Evolutionary conservation across 30 jellyfish, hydroid and myxozoan species (phyloP), one percentile per base, ranked within the genome.

Genomic region (Pelagia noctiluca): DNA sequence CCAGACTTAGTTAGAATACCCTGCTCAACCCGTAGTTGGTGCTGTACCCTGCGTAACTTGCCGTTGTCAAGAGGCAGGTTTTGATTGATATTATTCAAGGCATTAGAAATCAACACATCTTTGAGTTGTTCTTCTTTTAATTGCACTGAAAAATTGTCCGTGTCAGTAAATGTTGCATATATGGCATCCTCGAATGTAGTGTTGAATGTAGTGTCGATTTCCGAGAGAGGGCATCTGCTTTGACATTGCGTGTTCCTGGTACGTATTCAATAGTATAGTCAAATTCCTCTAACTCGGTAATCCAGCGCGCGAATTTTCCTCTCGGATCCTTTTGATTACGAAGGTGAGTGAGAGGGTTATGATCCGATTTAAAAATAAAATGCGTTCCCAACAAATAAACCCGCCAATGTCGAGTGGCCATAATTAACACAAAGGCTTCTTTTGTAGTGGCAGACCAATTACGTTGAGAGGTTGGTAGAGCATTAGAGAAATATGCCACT

Each of bases 1-100:
- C 88, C 88, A 16, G 88, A 76, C 38, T 50, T 76, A 28, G 88
- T 76, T 13, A 50, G 50, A 12, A 76, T 32, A 19, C 82, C 82
- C 2, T 76, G 83, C 30, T 76, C 61, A 5, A 76, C 32, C 30
- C 83, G 25, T 34, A 76, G 35, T 36, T 76, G 88, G 32, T 3
- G 19, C 31, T 52, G 82, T 30, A 76, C 88, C 35, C 88, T 38
- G 18, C 35, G 50, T 29, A 76, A 60, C 12, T 19, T 54, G 23
- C 83, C 88, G 32, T 57, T 18, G 21, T 32, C 18, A 49, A 76
- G 31, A 7, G 54, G 57, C 12, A 5, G 57, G 57, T 16, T 16
- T 16, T 5, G 8, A 5, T 42, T 8, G 57, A 42, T 42, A 42
- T 42, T 42, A 42, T 8, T 42, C 16, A 42, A 5, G 8, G 57